Evolutionary conservation across 2,888 invertebrate genomes (phyloP), one percentile per base, ranked within the genome.

Genomic region (Heteromurus nitidus): DNA sequence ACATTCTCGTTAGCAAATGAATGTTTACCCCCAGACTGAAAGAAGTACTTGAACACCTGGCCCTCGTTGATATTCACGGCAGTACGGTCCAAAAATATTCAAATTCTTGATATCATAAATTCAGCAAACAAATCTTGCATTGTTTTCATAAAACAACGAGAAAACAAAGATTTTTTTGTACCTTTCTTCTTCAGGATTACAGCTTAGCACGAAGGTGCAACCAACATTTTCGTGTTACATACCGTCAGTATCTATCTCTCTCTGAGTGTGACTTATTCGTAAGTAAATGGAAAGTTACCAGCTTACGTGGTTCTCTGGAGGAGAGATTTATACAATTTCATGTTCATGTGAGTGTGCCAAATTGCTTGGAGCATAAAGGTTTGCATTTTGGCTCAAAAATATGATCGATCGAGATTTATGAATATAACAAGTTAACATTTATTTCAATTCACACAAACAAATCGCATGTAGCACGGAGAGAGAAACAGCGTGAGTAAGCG

Each of bases 171-270:
- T 53, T 20, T 36, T 13, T 58, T 24, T 28, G 26, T 42, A 58
- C n/a, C n/a, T n/a, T n/a, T n/a, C n/a, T n/a, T 24, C 24, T 42
- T 20, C 9, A 58, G 31, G 44, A 50, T 68, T 58, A 58, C 58
- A 58, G 22, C 42, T 70, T 42, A n/a, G 28, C 70, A 47, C 55
- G 70, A 58, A 26, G 70, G 70, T 58, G 58, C 58, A 58, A 58
- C 42, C n/a, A n/a, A n/a, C n/a, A n/a, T n/a, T n/a, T n/a, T n/a
- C n/a, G n/a, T n/a, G n/a, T n/a, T n/a, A n/a, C n/a, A n/a, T n/a
- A n/a, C n/a, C n/a, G n/a, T n/a, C n/a, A n/a, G n/a, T n/a, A n/a
- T n/a, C n/a, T n/a, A n/a, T n/a, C n/a, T n/a, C n/a, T n/a, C n/a
- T n/a, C n/a, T n/a, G n/a, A n/a, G n/a, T n/a, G n/a, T n/a, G n/a